Evolutionary conservation across 2,888 invertebrate genomes (phyloP), one percentile per base, ranked within the genome.

Genomic region (Agonopterix arenella): DNA sequence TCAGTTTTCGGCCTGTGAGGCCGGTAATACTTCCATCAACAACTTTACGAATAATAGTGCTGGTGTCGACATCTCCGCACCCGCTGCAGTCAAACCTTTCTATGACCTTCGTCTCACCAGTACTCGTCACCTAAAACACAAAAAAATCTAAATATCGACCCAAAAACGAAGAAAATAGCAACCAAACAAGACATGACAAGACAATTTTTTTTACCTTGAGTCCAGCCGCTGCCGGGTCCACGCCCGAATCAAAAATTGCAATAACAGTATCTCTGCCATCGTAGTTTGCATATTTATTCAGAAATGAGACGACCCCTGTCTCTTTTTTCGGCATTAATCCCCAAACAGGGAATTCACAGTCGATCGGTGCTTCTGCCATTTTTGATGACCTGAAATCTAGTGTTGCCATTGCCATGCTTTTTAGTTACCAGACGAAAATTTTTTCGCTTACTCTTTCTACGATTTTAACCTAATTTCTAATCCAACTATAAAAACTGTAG

Each of bases 231-330:
- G 96, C 97, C 18, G 99, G 98, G 90, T 99, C 99, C 49, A 99
- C 96, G 8, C 99, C 99, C 2, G 98, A 98, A 89, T 99, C 99
- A 65, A 99, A 94, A 76, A 99, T 96, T 44, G 98, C 99, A 75
- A 99, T 98, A 59, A 95, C 90, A 48, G 96, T 94, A 66, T 94
- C 95, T 69, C 97, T 92, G 42, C 99, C 99, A 91, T 99, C 98
- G 76, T 94, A 97, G 50, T 93, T 91, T 0, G 97, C 96, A 90
- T 97, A 93, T 90, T 97, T 98, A 63, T 91, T 93, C 55, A 98
- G 80, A 90, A 98, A 98, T 56, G 94, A 93, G 45, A 93, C 90
- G 8, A 97, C 97, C 53, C 96, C 97, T 36, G 98, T 98, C 88
- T 98, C 98, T 84, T 95, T 95, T 90, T 98, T 98, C 46, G 98